A percentile compares a stretch with the other conserved stretches of the same genome.
Conservation (phyloP, 2,888 invertebrate species). For the Epicampocera succincta region DNA sequence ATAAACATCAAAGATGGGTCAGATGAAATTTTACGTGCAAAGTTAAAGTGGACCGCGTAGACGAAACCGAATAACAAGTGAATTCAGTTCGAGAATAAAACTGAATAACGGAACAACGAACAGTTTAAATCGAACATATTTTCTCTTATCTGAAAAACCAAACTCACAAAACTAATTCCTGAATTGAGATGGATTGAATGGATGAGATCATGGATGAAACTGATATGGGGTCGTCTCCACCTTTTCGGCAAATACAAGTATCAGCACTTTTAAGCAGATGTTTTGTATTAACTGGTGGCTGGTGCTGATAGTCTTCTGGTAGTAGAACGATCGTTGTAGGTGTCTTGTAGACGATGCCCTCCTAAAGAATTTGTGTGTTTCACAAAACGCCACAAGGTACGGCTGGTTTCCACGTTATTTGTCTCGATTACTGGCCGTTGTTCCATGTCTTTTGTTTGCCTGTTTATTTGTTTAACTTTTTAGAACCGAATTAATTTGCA, state of each 20-base stretch:
- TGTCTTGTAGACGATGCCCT: constrained; percentile 27
- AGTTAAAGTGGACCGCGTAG: neutral
- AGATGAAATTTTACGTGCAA: constrained; percentile 37
- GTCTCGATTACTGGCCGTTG: constrained; percentile 33
- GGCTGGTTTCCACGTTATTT: constrained; percentile 64
- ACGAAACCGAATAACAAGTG: constrained; percentile 49
- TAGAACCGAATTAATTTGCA: constrained; percentile 70
- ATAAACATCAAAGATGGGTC: constrained; percentile 62
- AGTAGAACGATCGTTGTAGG: constrained; percentile 45
- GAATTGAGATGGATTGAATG: constrained; percentile 9
- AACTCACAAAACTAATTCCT: neutral
- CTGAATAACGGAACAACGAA: constrained; percentile 42
- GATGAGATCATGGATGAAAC: constrained; percentile 51
- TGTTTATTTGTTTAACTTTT: constrained; percentile 61
- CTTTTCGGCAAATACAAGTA: constrained; percentile 27
- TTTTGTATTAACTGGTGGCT: constrained; percentile 10
- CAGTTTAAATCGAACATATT: constrained; percentile 45
- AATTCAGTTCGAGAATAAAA: constrained; percentile 31
- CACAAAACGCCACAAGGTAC: constrained; percentile 67
- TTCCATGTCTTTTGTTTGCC: constrained; percentile 23
- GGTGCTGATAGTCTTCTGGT: constrained; percentile 14
- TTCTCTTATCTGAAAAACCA: constrained; percentile 16
- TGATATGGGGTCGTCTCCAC: constrained; percentile 51
- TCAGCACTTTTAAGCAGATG: constrained; percentile 12
- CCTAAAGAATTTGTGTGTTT: constrained; percentile 36